Percentiles rank a stretch among this genome's conserved stretches.
Conservation (phyloP, 2,888 invertebrate species). For the Troides helena region DNA sequence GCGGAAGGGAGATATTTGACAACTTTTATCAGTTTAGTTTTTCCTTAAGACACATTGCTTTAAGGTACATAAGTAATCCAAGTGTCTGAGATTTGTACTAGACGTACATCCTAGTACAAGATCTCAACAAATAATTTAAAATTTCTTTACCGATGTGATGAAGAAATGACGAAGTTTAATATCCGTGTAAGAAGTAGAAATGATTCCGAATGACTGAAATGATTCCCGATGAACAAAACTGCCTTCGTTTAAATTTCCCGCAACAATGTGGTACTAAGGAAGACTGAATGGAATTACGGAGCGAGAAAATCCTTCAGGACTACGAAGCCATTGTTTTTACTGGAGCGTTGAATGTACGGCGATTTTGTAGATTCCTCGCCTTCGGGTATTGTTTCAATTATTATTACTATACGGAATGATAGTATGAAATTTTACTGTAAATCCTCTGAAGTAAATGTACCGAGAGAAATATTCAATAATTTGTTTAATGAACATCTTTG, state of each 20-base stretch:
- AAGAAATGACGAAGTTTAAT: too few relatives aligned
- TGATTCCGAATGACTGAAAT: not conserved
- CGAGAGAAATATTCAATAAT: too few relatives aligned
- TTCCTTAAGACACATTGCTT: too few relatives aligned
- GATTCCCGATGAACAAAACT: conserved; percentile 5
- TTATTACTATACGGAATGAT: conserved; percentile 14
- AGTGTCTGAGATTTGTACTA: too few relatives aligned
- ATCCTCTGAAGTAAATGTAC: not conserved
- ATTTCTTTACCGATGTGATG: too few relatives aligned
- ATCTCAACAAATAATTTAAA: too few relatives aligned
- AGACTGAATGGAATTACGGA: conserved; percentile 20
- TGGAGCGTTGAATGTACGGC: conserved; percentile 21
- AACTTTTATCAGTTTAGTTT: too few relatives aligned
- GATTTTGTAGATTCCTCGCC: conserved; percentile 17
- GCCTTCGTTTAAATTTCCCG: conserved; percentile 19
- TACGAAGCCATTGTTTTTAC: conserved; percentile 23
- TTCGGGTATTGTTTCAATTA: conserved; percentile 11
- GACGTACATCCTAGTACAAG: too few relatives aligned
- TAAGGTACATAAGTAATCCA: too few relatives aligned
- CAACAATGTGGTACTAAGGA: conserved; percentile 11
- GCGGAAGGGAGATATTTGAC: too few relatives aligned
- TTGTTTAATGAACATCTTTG: too few relatives aligned
- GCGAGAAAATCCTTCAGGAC: conserved; percentile 21
- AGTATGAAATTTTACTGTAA: not conserved
- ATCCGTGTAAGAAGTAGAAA: too few relatives aligned